phyloP scores from a whole-genome alignment of 2,113 vertebrate genomes.

The Lipophrys pholis region DNA sequence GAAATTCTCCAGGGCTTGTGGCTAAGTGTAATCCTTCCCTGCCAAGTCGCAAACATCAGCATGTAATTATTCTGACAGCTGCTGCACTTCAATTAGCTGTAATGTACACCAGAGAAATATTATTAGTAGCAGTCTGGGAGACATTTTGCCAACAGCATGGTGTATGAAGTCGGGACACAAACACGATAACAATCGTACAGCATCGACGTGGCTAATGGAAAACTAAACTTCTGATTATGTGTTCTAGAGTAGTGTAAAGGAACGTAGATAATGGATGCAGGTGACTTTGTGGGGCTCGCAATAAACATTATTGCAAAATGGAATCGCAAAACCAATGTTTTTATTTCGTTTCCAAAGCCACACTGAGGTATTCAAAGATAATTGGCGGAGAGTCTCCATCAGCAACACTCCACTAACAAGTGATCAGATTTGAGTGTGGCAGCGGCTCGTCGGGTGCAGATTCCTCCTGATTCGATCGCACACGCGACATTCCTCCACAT shows the following conservation, averaged over 20 bases:
- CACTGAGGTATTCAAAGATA: conserved; percentile 22
- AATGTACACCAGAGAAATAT: conserved; percentile 76
- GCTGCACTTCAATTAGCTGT: conserved; percentile 79
- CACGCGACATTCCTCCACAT: conserved; percentile 54
- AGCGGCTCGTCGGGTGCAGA: conserved; percentile 12
- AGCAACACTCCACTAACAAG: conserved; percentile 35
- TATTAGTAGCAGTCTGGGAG: conserved; percentile 71
- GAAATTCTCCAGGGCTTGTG: conserved; percentile 70
- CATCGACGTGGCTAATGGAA: conserved; percentile 5
- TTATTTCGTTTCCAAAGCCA: conserved; percentile 10
- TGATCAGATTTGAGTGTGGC: conserved; percentile 34
- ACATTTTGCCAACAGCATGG: conserved; percentile 39
- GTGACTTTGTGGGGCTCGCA: neutral
- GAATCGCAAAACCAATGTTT: neutral
- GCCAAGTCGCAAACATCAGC: conserved; percentile 79
- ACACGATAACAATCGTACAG: conserved; percentile 50
- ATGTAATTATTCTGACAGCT: conserved; percentile 84
- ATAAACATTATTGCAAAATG: neutral
- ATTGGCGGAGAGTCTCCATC: conserved; percentile 7
- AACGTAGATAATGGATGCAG: neutral
- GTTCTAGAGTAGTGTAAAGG: neutral
- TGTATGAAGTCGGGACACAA: conserved; percentile 46
- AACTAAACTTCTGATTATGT: neutral
- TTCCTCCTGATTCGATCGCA: conserved; percentile 11
- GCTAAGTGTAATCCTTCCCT: conserved; percentile 62